A percentile compares a stretch with the other conserved stretches of the same genome.
phyloP scores from a whole-genome alignment of 2,888 invertebrate genomes.

The Orthonevra nobilis region DNA sequence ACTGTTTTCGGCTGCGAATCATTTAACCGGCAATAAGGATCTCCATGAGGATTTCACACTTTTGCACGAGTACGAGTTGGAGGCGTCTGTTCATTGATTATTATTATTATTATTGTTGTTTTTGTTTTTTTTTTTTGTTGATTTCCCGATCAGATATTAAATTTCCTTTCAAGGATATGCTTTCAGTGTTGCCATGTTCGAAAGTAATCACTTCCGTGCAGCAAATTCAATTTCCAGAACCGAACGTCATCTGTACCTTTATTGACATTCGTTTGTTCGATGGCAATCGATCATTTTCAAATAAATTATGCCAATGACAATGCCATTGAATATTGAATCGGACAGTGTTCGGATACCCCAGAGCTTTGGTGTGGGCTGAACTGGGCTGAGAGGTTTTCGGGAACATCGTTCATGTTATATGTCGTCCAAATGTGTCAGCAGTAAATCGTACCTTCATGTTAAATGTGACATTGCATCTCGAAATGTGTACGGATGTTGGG shows the following conservation, averaged over 20 bases:
- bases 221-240: constrained; percentile 30
- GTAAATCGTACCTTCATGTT: neutral
- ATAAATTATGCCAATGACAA: constrained; percentile 46
- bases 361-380: neutral
- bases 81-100: constrained; percentile 35
- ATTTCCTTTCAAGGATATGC: constrained; percentile 5
- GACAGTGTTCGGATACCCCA: constrained; percentile 26
- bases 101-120: constrained; percentile 10
- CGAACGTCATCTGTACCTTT: neutral
- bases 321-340: constrained; percentile 42
- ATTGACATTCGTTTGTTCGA: constrained; percentile 7
- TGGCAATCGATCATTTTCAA: constrained; percentile 45
- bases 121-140: constrained; percentile 2
- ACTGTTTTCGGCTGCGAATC: neutral
- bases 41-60: constrained; percentile 1
- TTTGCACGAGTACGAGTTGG: no score
- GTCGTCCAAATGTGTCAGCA: constrained; percentile 16
- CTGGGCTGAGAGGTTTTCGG: neutral
- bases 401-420: neutral
- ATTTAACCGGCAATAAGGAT: constrained; percentile 1
- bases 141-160: constrained; percentile 14
- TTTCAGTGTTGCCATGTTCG: neutral
- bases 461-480: constrained; percentile 12
- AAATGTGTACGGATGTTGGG: neutral
- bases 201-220: constrained; percentile 22